Evolutionary conservation across 2,113 vertebrate genomes (phyloP), one percentile per base, ranked within the genome.

Genomic region (Megaceryle maxima): DNA sequence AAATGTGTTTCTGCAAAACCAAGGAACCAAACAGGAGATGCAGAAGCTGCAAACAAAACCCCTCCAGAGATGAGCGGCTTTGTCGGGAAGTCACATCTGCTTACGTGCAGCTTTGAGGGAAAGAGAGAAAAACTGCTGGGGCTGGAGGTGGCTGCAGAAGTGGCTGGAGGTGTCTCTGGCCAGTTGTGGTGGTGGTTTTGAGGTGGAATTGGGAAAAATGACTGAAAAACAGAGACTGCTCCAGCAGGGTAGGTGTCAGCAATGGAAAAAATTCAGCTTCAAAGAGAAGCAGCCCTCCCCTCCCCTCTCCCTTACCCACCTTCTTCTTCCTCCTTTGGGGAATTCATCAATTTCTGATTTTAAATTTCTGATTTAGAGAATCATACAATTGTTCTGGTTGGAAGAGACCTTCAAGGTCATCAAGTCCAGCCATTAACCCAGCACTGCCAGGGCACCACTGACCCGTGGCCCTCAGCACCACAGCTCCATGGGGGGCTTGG

Each of bases 81-180:
- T 29, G 63, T 24, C 1, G 64, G 60, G 31, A 6, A 59, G 56
- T 53, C 14, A 5, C 24, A 3, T 44, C 17, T 0, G 0, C 59
- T n/a, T n/a, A 6, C 0, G 9, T 11, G 48, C 6, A 15, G 6
- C 13, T 37, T 6, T 0, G 59, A 70, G 63, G 70, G 19, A 7
- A 29, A 14, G 26, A 6, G 17, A 33, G 17, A 33, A 9, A 4
- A 26, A 37, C 2, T 0, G 16, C 39, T 33, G 1, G 4, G 75
- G 83, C 15, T 59, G 86, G 56, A 37, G 68, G 44, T 16, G 75
- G 51, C 35, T 16, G 63, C 63, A 46, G 62, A 44, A 51, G 43
- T 8, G 16, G 2, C 12, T 3, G 13, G 44, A 41, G 41, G 68
- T 3, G 8, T 1, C 70, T 43, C 62, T 46, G 67, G 73, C 15